Conservation (phyloP, 2,888 invertebrate species). For the Beris chalybata region DNA sequence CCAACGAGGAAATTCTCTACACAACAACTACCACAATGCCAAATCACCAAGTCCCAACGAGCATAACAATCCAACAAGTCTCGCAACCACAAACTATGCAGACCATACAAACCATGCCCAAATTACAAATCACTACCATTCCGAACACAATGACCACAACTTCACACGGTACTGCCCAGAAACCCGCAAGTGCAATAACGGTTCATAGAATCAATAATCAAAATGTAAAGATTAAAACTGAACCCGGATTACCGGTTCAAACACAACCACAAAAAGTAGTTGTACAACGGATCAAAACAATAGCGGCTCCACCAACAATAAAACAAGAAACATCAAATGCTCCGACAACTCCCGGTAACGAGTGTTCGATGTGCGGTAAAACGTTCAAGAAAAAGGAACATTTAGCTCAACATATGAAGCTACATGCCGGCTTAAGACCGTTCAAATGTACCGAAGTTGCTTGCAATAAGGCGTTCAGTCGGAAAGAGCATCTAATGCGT, state of each 20-base stretch:
- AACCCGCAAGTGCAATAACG: conserved; percentile 35
- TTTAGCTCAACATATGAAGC: conserved; percentile 67
- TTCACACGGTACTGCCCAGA: conserved; percentile 42
- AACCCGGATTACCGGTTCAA: conserved; percentile 42
- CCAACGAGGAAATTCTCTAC: conserved; percentile 43
- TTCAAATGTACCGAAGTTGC: conserved; percentile 63
- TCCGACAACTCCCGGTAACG: conserved; percentile 37
- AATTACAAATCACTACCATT: conserved; percentile 39
- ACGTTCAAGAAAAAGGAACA: conserved; percentile 71
- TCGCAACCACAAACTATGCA: conserved; percentile 41
- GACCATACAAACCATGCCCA: conserved; percentile 31
- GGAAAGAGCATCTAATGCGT: conserved; percentile 69
- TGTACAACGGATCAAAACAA: conserved; percentile 20
- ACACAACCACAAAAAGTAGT: conserved; percentile 41
- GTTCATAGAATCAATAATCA: conserved; percentile 39
- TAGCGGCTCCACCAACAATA: conserved; percentile 27
- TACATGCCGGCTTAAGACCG: conserved; percentile 68
- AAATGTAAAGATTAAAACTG: conserved; percentile 33
- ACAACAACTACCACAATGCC: conserved; percentile 37
- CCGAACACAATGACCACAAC: conserved; percentile 33
- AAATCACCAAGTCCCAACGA: conserved; percentile 40
- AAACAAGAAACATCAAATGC: conserved; percentile 14
- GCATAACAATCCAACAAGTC: conserved; percentile 40
- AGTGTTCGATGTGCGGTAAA: conserved; percentile 65
- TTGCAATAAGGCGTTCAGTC: conserved; percentile 68